Base-by-base conservation (phyloP, 2,888 invertebrate genomes). In the Himalopsyche tibetana region DNA sequence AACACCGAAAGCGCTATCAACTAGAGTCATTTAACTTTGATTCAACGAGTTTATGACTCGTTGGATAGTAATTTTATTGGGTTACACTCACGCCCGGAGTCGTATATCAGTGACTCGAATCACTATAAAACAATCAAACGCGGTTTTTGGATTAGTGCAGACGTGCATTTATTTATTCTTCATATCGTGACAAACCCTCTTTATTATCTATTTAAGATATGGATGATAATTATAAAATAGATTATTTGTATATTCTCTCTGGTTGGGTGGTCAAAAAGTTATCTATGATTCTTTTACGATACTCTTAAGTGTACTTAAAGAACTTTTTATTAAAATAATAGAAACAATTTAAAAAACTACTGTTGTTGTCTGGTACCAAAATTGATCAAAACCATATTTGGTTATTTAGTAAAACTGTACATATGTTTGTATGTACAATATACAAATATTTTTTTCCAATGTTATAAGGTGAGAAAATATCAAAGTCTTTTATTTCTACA, bases 51-150 rank as follows among this genome's bases (percentile, higher is more conserved):
- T 63, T 63, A 63, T 63, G 19, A 19, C 63, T 19, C 63, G 63
- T n/a, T 63, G 19, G 63, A 63, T 63, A 63, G 19, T 63, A 63
- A 63, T 63, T 63, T 63, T 63, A 63, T 63, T 63, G 28, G 63
- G 63, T 15, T 63, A 63, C 11, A 63, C 19, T n/a, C 63, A 28
- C 63, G 63, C 63, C 63, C 19, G 63, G 63, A 28, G 11, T 63
- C 28, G 15, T 19, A 63, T 63, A 63, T 63, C 63, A 19, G 63
- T 63, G 63, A 63, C 63, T 63, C 19, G 63, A 11, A 63, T 63
- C 63, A 63, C 63, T 19, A 63, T 63, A 63, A 63, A 63, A 63
- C 28, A 28, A 63, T 63, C 28, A 11, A 28, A 63, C 63, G 63
- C 63, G 63, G 28, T 28, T 63, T 63, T 63, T 63, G 63, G 63